phyloP scores from a whole-genome alignment of 2,888 invertebrate species.

The Apodemia hepburni region DNA sequence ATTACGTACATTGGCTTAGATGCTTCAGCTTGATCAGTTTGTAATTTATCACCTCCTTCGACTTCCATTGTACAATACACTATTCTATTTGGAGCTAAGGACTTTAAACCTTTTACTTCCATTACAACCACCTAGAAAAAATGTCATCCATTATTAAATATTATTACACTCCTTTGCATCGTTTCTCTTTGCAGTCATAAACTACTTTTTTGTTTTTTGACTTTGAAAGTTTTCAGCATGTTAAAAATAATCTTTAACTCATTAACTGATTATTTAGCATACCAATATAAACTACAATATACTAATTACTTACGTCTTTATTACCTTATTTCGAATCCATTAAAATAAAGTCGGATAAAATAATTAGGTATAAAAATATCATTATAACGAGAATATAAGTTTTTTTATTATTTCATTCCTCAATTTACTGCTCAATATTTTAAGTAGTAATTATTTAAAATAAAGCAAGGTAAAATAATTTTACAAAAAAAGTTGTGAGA shows the following conservation, averaged over 20 bases:
- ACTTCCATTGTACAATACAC: conserved; percentile 99
- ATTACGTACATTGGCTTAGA: conserved; percentile 95
- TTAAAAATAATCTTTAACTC: too few relatives aligned
- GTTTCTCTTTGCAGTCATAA: neutral
- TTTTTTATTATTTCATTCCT: neutral
- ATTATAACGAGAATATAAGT: neutral
- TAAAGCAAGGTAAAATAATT: neutral
- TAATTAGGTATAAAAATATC: neutral
- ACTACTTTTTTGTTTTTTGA: neutral
- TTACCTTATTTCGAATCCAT: neutral
- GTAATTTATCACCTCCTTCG: conserved; percentile 98
- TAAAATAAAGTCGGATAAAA: neutral
- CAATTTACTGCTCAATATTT: neutral
- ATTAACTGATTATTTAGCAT: neutral
- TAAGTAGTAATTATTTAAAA: neutral
- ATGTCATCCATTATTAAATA: neutral
- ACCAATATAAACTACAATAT: neutral
- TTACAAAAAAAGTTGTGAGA: neutral
- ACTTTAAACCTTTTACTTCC: conserved; percentile 99
- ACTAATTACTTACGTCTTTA: conserved; percentile 1
- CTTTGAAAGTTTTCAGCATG: too few relatives aligned
- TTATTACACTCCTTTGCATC: neutral
- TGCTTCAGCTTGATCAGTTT: conserved; percentile 99
- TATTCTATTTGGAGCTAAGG: conserved; percentile 97
- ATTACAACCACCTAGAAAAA: conserved; percentile 94